These are phyloP conservation scores for Yoshiicerus persimilis DNA, from an alignment of 1,140 invertebrate genomes.

Conservation along the genomic window DNA sequence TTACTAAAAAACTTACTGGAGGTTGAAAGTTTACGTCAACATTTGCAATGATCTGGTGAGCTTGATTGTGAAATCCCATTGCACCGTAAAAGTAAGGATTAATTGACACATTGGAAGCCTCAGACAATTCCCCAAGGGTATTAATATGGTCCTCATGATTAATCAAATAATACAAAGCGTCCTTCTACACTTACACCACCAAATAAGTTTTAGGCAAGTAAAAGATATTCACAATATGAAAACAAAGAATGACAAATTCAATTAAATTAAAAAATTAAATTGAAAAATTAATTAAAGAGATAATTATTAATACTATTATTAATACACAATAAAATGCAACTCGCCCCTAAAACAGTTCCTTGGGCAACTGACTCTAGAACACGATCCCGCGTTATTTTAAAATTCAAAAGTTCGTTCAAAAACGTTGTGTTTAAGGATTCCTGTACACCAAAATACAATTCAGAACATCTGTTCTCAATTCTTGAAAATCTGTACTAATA, in stretches of 20 bases:
- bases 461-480: too few relatives aligned
- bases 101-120: not conserved
- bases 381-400: not conserved
- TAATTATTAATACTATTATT: too few relatives aligned
- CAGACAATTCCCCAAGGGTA: not conserved
- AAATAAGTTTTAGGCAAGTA: too few relatives aligned
- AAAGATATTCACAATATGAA: too few relatives aligned
- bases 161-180: not conserved
- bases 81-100: not conserved
- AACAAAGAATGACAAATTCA: too few relatives aligned
- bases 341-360: not conserved
- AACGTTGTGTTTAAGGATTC: not conserved
- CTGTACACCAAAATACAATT: not conserved
- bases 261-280: too few relatives aligned
- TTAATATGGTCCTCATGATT: not conserved
- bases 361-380: not conserved
- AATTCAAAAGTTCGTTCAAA: not conserved
- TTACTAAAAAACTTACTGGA: slow-evolving; percentile 35
- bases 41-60: not conserved
- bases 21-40: not conserved
- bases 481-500: too few relatives aligned
- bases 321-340: not conserved
- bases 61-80: not conserved
- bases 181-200: too few relatives aligned
- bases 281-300: too few relatives aligned